A percentile compares a stretch with the other conserved stretches of the same genome.
phyloP scores from a whole-genome alignment of 2,113 vertebrate species.

The Scomber scombrus region DNA sequence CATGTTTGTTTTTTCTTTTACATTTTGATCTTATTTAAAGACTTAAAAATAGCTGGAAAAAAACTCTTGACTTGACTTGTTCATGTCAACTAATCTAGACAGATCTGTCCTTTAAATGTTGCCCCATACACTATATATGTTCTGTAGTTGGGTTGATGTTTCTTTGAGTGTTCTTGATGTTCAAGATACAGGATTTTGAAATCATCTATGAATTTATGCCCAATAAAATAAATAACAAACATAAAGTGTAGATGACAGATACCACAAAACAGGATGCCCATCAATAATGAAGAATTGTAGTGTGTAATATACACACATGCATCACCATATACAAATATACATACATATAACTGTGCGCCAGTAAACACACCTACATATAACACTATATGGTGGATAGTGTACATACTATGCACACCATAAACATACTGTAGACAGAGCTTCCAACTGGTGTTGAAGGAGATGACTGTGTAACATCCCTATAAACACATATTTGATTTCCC shows the following conservation, averaged over 20 bases:
- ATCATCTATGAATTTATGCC: background rate
- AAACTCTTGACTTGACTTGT: background rate
- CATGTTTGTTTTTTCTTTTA: slow-evolving; percentile 9
- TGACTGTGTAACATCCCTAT: slow-evolving; percentile 32
- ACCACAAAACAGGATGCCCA: background rate
- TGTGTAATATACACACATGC: background rate
- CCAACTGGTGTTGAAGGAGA: background rate
- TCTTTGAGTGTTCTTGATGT: background rate
- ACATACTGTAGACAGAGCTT: background rate
- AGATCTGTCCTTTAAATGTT: background rate
- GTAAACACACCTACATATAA: slow-evolving; percentile 1
- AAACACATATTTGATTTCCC: slow-evolving; percentile 59
- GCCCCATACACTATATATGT: background rate
- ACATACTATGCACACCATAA: background rate
- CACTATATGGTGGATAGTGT: background rate
- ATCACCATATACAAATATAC: background rate
- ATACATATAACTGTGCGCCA: background rate
- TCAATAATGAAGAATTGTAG: background rate
- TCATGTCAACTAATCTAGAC: background rate
- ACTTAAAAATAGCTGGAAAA: slow-evolving; percentile 11
- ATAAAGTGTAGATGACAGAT: background rate
- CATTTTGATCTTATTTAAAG: background rate
- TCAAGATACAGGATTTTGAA: background rate
- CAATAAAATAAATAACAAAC: background rate
- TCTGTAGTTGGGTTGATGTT: slow-evolving; percentile 13